Evolutionary conservation across 37 sponge, comb jelly and placozoan species (phyloP), one percentile per base, ranked within the genome.

Genomic region (Theonella swinhoei): DNA sequence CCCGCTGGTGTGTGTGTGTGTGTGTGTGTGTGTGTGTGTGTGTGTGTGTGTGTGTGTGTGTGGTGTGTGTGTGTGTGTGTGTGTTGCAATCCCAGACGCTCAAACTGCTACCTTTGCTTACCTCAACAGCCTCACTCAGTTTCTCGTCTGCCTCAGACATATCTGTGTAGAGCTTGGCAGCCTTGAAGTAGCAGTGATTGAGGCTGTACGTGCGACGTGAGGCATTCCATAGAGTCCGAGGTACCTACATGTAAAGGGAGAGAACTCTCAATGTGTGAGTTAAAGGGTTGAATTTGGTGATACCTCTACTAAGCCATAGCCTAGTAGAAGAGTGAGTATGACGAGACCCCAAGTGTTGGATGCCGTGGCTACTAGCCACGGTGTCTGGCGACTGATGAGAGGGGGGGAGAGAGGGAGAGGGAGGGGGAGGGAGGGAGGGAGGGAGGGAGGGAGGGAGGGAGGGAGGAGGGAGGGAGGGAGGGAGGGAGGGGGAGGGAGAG

Each of bases 321-420:
- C 99, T 35, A 98, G 85, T 20, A 98, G 91, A 23, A 98, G 47
- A 3, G 95, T 90, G 20, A 98, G 87, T 38, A 98, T 86, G 20
- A 98, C 64, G 75, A 98, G 86, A 0, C 97, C 99, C 99, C 99
- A 98, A n/a, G 95, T 94, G 87, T 98, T 98, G 76, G 91, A 89
- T 1, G 95, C 95, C 31, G 99, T 96, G 39, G 90, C 92, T 1
- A 91, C 66, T 42, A 97, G 62, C 31, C 69, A 79, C 2, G 93
- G 90, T 4, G 91, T 28, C 5, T 88, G 29, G 26, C 41, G 39
- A 1, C 62, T 42, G 38, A 2, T 26, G 62, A 22, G 64, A 59
- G 65, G 62, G 39, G 30, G 3, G 36, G 29, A 28, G 66, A 62
- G 40, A 35, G 41, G 14, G 79, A 78, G 66, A 23, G 41, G 35